Percentiles rank a stretch among this genome's conserved stretches.
Evolutionary conservation across 2,888 invertebrate genomes (phyloP).

Genomic region (Campaea margaritaria): DNA sequence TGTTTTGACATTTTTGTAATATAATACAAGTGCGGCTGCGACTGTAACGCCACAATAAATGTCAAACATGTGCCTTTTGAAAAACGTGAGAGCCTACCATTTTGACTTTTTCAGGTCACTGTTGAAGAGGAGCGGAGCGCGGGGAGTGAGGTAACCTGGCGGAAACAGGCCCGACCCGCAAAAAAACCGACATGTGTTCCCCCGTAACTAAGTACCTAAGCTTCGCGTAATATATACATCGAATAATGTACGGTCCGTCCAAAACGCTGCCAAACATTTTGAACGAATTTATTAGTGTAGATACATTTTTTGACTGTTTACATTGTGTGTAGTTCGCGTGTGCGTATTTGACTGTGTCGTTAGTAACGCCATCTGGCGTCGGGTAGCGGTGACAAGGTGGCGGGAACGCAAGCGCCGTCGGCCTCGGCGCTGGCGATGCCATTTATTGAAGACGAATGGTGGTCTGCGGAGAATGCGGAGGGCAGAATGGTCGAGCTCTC

Average conservation of each 20-base stretch:
- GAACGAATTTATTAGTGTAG: slow-evolving; percentile 81
- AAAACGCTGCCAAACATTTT: slow-evolving; percentile 79
- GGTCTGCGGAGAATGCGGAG: slow-evolving; percentile 96
- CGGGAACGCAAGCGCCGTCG: slow-evolving; percentile 87
- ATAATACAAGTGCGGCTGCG: background rate
- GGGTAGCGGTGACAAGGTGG: slow-evolving; percentile 82
- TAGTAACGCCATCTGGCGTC: slow-evolving; percentile 72
- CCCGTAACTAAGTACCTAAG: slow-evolving; percentile 68
- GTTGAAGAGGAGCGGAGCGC: slow-evolving; percentile 75
- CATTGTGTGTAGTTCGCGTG: slow-evolving; percentile 65
- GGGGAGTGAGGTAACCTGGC: slow-evolving; percentile 82
- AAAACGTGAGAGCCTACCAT: slow-evolving; percentile 82
- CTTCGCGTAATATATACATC: slow-evolving; percentile 64
- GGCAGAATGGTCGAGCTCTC: slow-evolving; percentile 97
- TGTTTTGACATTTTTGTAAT: no score
- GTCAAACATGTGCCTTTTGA: slow-evolving; percentile 45
- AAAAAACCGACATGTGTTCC: slow-evolving; percentile 75
- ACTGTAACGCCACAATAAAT: background rate
- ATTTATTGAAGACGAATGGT: slow-evolving; percentile 98
- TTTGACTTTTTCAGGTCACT: slow-evolving; percentile 76
- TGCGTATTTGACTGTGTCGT: slow-evolving; percentile 61
- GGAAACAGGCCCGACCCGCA: slow-evolving; percentile 46
- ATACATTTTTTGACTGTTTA: slow-evolving; percentile 62
- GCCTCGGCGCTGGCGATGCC: slow-evolving; percentile 93
- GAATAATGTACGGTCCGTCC: slow-evolving; percentile 83